phyloP scores from a whole-genome alignment of 1,140 invertebrate genomes.

The Metopolophium dirhodum region DNA sequence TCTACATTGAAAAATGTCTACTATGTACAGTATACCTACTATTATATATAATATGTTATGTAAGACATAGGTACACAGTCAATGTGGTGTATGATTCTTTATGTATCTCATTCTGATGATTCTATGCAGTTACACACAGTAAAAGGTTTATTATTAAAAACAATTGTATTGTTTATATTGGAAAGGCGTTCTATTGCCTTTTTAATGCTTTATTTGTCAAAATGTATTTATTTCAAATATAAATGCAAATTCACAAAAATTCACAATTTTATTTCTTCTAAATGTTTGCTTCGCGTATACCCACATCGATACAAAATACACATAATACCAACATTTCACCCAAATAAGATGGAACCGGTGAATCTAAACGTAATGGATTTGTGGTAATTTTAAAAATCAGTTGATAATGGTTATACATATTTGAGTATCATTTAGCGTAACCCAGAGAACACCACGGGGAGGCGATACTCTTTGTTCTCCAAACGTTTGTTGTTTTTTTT shows the following conservation, averaged over 20 bases:
- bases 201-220: not conserved
- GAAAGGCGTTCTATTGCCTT: not conserved
- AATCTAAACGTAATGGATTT: not conserved
- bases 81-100: not conserved
- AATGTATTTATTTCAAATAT: not conserved
- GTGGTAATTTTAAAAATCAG: slow-evolving; percentile 6
- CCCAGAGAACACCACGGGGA: slow-evolving; percentile 2
- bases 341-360: not conserved
- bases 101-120: not conserved
- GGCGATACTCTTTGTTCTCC: slow-evolving; percentile 11
- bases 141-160: not conserved
- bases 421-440: slow-evolving; percentile 15
- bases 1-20: not conserved
- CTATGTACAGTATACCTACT: no score
- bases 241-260: not conserved
- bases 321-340: not conserved
- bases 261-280: not conserved
- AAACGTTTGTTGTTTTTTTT: not conserved
- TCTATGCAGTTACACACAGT: not conserved
- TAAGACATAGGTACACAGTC: not conserved
- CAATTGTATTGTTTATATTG: not conserved
- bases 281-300: not conserved
- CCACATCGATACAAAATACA: not conserved
- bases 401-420: slow-evolving; percentile 7
- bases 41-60: not conserved